Evolutionary conservation across 2,797 vertebrate genomes (phyloP).

Genomic region (Menidia menidia): DNA sequence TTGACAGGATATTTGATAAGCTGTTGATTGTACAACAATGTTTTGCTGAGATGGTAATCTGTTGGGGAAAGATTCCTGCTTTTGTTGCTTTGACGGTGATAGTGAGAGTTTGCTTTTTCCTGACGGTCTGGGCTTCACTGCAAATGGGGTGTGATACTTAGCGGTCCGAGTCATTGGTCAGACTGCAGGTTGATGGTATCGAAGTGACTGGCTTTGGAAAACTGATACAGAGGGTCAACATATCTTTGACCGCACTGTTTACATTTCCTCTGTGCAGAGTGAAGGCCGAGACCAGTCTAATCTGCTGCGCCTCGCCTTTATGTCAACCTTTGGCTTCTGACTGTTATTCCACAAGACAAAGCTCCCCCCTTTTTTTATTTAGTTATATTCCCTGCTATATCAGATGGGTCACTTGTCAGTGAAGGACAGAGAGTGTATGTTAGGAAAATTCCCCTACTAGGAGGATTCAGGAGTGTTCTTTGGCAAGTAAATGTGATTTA

Average conservation of each 20-base stretch:
- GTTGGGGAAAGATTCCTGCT: slow-evolving; percentile 54
- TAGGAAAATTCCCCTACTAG: slow-evolving; percentile 67
- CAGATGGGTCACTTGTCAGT: slow-evolving; percentile 49
- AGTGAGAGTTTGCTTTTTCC: slow-evolving; percentile 41
- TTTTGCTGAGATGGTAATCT: slow-evolving; percentile 61
- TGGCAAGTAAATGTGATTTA: slow-evolving; percentile 69
- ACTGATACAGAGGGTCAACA: slow-evolving; percentile 74
- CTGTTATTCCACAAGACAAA: slow-evolving; percentile 44
- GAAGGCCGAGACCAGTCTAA: slow-evolving; percentile 34
- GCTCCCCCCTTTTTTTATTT: slow-evolving; percentile 40
- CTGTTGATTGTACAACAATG: slow-evolving; percentile 41
- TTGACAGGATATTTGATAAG: slow-evolving; percentile 39
- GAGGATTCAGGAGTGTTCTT: slow-evolving; percentile 74
- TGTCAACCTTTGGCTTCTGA: slow-evolving; percentile 59
- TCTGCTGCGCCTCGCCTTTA: slow-evolving; percentile 52
- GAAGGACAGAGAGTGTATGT: slow-evolving; percentile 27
- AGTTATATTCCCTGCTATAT: slow-evolving; percentile 41
- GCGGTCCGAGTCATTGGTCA: slow-evolving; percentile 47
- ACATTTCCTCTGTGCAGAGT: slow-evolving; percentile 62
- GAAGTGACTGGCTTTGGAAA: slow-evolving; percentile 75
- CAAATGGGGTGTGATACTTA: slow-evolving; percentile 59
- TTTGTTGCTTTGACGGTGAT: slow-evolving; percentile 42
- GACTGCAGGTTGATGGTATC: slow-evolving; percentile 62
- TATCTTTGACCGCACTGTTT: slow-evolving; percentile 67
- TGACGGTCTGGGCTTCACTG: slow-evolving; percentile 30